Percentiles rank a stretch among this genome's conserved stretches.
These are phyloP conservation scores for Hyles lineata DNA, from an alignment of 2,888 invertebrate genomes.

Conservation along the genomic window DNA sequence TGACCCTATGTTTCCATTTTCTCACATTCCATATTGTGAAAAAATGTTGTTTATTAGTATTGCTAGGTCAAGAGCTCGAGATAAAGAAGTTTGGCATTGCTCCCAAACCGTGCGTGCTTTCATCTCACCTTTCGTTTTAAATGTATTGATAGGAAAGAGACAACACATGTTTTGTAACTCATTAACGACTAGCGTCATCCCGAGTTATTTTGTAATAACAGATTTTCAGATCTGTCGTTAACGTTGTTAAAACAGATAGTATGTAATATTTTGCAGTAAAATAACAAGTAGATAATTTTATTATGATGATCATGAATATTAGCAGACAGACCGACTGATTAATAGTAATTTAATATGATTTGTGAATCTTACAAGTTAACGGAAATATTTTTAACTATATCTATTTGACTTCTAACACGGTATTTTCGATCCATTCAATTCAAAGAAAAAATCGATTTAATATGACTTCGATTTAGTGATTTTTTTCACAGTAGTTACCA, in stretches of 20 bases:
- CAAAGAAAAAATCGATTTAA: no score
- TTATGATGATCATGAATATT: conserved; percentile 25
- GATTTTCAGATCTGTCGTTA: conserved; percentile 38
- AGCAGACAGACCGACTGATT: conserved; percentile 30
- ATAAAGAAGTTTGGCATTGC: conserved; percentile 60
- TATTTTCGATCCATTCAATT: no score
- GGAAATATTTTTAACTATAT: no score
- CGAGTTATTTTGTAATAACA: conserved; percentile 44
- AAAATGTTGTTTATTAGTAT: conserved; percentile 20
- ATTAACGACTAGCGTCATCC: conserved; percentile 35
- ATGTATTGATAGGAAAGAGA: conserved; percentile 34
- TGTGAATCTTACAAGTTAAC: no score
- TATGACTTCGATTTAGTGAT: no score
- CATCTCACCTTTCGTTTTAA: conserved; percentile 10
- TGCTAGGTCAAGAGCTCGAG: conserved; percentile 72
- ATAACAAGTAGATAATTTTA: conserved; percentile 1
- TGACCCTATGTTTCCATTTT: conserved; percentile 4
- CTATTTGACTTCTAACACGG: no score
- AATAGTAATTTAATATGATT: no score
- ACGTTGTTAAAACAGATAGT: conserved; percentile 27
- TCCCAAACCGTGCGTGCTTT: conserved; percentile 50
- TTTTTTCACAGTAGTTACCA: no score
- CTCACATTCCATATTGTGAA: conserved; percentile 15
- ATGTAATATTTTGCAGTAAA: conserved; percentile 13
- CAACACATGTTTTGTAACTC: conserved; percentile 37